Evolutionary conservation across 2,113 vertebrate genomes (phyloP), one percentile per base, ranked within the genome.

Genomic region (Heliornis fulica): DNA sequence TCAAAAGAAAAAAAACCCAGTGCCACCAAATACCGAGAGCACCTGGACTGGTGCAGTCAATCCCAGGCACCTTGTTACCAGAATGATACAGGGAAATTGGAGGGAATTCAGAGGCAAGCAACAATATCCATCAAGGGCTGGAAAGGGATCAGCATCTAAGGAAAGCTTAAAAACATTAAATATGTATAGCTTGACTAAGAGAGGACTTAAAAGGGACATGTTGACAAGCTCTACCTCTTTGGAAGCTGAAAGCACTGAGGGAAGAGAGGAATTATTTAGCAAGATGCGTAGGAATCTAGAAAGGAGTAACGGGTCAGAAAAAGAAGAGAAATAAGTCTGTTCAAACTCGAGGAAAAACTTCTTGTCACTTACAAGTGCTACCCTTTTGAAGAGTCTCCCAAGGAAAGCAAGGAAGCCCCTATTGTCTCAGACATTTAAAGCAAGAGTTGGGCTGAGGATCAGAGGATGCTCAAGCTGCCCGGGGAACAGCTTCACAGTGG

Each of bases 171-270:
- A 86, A 95, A 90, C 53, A 87, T 97, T 94, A 96, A 95, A 94
- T 92, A 96, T 96, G 93, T 93, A 94, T 95, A 94, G 89, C 90
- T 88, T 92, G 71, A 90, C 70, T 92, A 95, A 93, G 79, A 89
- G 96, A 96, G 80, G 83, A 94, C 83, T 81, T 96, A 90, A 96
- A 96, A 95, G 88, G 31, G 87, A 94, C 56, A 85, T 94, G 90
- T 86, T 96, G 89, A 96, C 91, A 97, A 95, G 94, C 82, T 92
- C 87, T 92, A 95, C 86, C 77, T 94, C 92, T 96, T 97, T 96
- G 94, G 91, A 95, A 94, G 60, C 89, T 74, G 78, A 87, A 90
- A 90, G 60, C 54, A 91, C 54, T 0, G 1, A 94, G 34, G 12
- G 68, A 95, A 94, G 63, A 96, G 68, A 80, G 34, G 66, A 95